Conservation (phyloP, 2,888 invertebrate species). For the Microctonus aethiopoides region DNA sequence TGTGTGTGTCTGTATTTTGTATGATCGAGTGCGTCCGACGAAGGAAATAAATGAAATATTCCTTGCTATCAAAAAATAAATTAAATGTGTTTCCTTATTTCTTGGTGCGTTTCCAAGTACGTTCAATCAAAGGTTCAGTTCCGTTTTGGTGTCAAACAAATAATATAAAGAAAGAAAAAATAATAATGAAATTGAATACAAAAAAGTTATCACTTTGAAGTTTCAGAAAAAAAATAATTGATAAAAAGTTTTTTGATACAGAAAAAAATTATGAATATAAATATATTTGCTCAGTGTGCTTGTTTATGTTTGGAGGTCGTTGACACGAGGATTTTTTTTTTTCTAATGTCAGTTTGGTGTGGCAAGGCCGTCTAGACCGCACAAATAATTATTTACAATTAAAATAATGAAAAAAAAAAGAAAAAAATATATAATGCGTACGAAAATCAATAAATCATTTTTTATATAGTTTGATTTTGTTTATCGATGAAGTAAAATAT, state of each 20-base stretch:
- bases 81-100: conserved; percentile 65
- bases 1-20: conserved; percentile 62
- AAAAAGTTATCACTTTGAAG: conserved; percentile 5
- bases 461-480: neutral
- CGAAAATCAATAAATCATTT: neutral
- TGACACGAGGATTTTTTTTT: conserved; percentile 41
- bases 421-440: conserved; percentile 29
- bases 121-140: conserved; percentile 69
- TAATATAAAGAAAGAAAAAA: conserved; percentile 32
- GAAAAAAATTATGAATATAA: conserved; percentile 6
- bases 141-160: conserved; percentile 73
- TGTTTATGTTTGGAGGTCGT: conserved; percentile 63
- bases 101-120: conserved; percentile 68
- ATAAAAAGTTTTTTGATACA: conserved; percentile 18
- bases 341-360: conserved; percentile 68
- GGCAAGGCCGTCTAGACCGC: conserved; percentile 69
- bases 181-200: conserved; percentile 20
- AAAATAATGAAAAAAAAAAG: conserved; percentile 29
- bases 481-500: neutral
- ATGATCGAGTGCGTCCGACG: conserved; percentile 56
- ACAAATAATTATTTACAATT: conserved; percentile 45
- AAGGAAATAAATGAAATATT: conserved; percentile 62
- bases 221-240: conserved; percentile 17
- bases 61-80: conserved; percentile 59
- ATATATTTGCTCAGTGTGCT: conserved; percentile 68